Percentiles rank a stretch among this genome's conserved stretches.
Evolutionary conservation across 1,140 invertebrate species (phyloP).

Genomic region (Drosophila erecta): DNA sequence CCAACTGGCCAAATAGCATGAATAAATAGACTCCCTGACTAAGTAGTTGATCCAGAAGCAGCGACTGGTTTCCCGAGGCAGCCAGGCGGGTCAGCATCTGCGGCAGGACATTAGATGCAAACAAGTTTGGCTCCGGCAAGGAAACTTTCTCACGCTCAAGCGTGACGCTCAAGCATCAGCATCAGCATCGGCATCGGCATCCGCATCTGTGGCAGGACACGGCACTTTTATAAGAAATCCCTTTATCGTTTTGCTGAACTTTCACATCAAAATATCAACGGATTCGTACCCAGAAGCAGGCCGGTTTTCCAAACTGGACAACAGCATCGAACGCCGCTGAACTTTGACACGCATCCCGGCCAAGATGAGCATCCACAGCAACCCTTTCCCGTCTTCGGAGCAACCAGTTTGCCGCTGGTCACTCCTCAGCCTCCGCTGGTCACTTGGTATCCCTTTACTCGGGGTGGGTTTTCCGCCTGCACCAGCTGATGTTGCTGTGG

Average conservation of each 20-base stretch:
- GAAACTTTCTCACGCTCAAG: conserved; percentile 70
- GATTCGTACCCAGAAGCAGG: conserved; percentile 53
- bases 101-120: conserved; percentile 58
- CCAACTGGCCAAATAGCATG: conserved; percentile 72
- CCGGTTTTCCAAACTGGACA: conserved; percentile 83
- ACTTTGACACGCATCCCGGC: conserved; percentile 82
- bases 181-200: conserved; percentile 47
- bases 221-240: conserved; percentile 76
- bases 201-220: conserved; percentile 68
- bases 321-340: conserved; percentile 58
- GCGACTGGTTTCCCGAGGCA: conserved; percentile 24
- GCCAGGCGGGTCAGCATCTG: conserved; percentile 36
- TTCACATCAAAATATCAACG: conserved; percentile 84
- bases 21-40: conserved; percentile 67
- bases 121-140: conserved; percentile 53
- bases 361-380: conserved; percentile 61
- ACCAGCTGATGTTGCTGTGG: conserved; percentile 8
- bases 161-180: conserved; percentile 44
- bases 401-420: conserved; percentile 55
- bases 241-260: conserved; percentile 67
- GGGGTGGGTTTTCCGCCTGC: conserved; percentile 48
- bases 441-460: conserved; percentile 19
- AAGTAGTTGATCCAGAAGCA: conserved; percentile 56
- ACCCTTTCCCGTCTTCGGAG: conserved; percentile 42
- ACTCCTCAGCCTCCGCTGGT: conserved; percentile 46